Base-by-base conservation (phyloP, 2,888 invertebrate species). In the Patella depressa region DNA sequence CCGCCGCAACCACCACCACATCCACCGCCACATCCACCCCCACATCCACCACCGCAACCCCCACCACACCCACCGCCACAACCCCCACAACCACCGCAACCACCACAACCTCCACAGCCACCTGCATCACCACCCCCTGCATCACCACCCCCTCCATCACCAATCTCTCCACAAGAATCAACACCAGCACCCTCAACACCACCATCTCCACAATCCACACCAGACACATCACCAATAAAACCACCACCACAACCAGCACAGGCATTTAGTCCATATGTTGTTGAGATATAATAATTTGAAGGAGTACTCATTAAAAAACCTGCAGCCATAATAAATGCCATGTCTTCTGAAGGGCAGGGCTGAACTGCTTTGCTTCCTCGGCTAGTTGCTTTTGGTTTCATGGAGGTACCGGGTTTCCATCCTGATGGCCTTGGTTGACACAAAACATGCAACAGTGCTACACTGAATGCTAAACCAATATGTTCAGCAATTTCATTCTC, bases 361-460 rank as follows among this genome's bases (percentile, higher is more conserved):
- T 80, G 78, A 4, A 87, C 83, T 19, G 84, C 82, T 45, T 84
- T 82, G 34, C 75, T 80, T 57, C 86, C 86, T 14, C 82, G 75
- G 0, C 71, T 29, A 17, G 12, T 15, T 7, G 77, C 45, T 29
- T n/a, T 29, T 29, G 78, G 74, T 9, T 69, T 76, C 7, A 81
- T 71, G 12, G 79, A 72, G 19, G 81, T 57, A 5, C 81, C 79
- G 3, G 83, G 81, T 19, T 74, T 65, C 81, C 82, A 82, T 77
- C 75, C 74, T 9, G 77, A 71, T 11, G 88, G 87, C 72, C 92
- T 91, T 1, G 93, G 93, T 85, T 93, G 92, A 83, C 92, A 93
- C 17, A 93, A 88, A n/a, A 93, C 92, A 82, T 93, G 92, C 24
- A 93, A 88, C 11, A 93, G 87, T n/a, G 92, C 88, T 12, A 93